A percentile compares a stretch with the other conserved stretches of the same genome.
These are phyloP conservation scores for Rhynchomys soricoides DNA, from an alignment of 2,113 vertebrate genomes.

Conservation along the genomic window DNA sequence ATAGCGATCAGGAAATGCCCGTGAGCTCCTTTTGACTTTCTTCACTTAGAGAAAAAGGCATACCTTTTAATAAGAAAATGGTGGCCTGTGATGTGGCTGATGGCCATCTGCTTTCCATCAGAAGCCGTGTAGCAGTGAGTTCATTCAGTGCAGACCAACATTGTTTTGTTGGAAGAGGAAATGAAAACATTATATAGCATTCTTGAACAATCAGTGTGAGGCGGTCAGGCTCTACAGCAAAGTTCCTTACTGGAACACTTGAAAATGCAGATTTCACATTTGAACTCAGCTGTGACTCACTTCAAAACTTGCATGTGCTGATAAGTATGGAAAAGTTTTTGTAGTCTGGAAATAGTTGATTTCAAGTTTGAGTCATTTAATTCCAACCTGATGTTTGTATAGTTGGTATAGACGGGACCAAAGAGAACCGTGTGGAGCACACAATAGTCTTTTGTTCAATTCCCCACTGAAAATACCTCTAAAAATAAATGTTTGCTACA, in stretches of 20 bases:
- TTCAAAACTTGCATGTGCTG: neutral
- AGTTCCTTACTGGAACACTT: conserved; percentile 32
- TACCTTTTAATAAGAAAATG: conserved; percentile 36
- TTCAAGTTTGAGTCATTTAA: conserved; percentile 57
- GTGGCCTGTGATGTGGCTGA: neutral
- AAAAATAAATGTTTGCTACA: conserved; percentile 72
- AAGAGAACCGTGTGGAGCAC: conserved; percentile 25
- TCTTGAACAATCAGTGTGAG: conserved; percentile 13
- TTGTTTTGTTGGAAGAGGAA: conserved; percentile 51
- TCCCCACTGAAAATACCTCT: conserved; percentile 51
- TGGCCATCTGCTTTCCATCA: conserved; percentile 58
- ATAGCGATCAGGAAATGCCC: neutral
- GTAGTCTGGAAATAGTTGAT: conserved; percentile 67
- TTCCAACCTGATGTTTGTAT: conserved; percentile 65
- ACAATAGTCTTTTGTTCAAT: conserved; percentile 65
- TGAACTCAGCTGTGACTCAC: conserved; percentile 43
- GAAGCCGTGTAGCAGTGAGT: neutral
- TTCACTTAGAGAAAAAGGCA: conserved; percentile 10
- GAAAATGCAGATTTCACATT: conserved; percentile 62
- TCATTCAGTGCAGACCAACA: conserved; percentile 49
- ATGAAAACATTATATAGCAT: conserved; percentile 37
- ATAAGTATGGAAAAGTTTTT: conserved; percentile 60
- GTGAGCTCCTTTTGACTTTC: neutral
- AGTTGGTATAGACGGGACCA: neutral
- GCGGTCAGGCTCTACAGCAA: neutral